phyloP scores from a whole-genome alignment of 2,797 vertebrate species.

The Poeciliopsis infans region DNA sequence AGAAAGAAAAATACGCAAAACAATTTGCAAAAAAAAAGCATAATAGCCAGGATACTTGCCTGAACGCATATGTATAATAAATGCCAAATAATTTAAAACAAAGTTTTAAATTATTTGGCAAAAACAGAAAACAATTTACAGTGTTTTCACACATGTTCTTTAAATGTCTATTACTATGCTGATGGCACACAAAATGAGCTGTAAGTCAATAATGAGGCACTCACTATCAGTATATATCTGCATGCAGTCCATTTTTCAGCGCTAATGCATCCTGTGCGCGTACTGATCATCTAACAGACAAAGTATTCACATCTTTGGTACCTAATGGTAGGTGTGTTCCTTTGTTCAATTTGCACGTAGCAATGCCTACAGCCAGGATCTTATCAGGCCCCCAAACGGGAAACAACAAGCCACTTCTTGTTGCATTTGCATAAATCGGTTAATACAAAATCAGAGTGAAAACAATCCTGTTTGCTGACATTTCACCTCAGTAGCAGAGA shows the following conservation, averaged over 20 bases:
- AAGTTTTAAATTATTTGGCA: too few relatives aligned
- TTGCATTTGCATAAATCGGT: conserved; percentile 69
- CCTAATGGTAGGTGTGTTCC: conserved; percentile 35
- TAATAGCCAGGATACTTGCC: not conserved
- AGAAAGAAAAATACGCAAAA: not conserved
- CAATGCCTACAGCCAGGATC: conserved; percentile 46
- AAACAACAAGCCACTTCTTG: conserved; percentile 53
- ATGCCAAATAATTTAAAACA: not conserved
- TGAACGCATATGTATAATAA: not conserved
- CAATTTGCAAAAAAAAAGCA: not conserved
- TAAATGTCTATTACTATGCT: not conserved
- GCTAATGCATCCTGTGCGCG: conserved; percentile 48
- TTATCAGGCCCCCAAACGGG: conserved; percentile 47
- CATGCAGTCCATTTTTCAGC: conserved; percentile 24
- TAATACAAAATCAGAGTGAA: conserved; percentile 51
- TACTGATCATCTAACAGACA: conserved; percentile 24
- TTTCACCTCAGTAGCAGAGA: conserved; percentile 40
- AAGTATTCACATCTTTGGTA: conserved; percentile 23
- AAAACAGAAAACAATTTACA: not conserved
- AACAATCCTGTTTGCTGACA: conserved; percentile 66
- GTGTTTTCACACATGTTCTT: not conserved
- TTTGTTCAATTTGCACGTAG: conserved; percentile 18
- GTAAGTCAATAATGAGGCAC: conserved; percentile 36
- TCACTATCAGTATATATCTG: conserved; percentile 51
- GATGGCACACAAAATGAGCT: conserved; percentile 23